Evolutionary conservation across 1,140 invertebrate species (phyloP), one percentile per base, ranked within the genome.

Genomic region (Achatina immaculata): DNA sequence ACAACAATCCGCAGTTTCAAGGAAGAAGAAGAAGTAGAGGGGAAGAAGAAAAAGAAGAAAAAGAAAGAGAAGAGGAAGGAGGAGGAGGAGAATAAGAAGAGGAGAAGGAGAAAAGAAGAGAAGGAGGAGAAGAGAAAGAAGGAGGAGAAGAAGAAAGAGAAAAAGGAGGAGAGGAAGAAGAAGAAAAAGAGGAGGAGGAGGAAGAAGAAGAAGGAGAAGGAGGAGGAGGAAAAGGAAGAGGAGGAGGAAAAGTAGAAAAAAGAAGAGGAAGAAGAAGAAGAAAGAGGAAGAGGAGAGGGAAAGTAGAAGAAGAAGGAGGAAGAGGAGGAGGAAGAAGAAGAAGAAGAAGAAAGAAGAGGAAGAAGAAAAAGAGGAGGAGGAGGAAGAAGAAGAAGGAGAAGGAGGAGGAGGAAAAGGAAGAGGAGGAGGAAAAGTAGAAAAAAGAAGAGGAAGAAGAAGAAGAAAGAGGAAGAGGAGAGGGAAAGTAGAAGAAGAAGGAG

Each of bases 331-430:
- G 31, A 11, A 68, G 11, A 31, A 19, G 31, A 11, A 68, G 11
- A 31, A 19, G 31, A 11, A 68, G 11, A 31, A 34, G 31, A 31
- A 68, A 34, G 31, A 34, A 68, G 65, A 68, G 31, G 31, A 34
- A 68, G 65, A 68, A 34, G 31, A 34, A 68, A 34, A 68, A 31
- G 31, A 34, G 31, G 31, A 68, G 65, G 31, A 34, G 31, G 65
- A 68, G 31, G 31, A 34, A 68, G 65, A 68, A 34, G 31, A 34
- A 68, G 65, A 68, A 34, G 31, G 31, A 68, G 65, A 68, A 34
- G 31, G 31, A 68, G 65, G 31, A 34, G 31, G 31, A 68, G 65
- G 31, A 34, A 31, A 34, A 68, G 65, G 31, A 34, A 31, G 31
- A 68, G 65, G 31, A 34, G 31, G 31, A 68, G 65, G 31, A 34